These are phyloP conservation scores for Eulemur rufifrons DNA, from an alignment of 2,113 vertebrate genomes.

Conservation along the genomic window DNA sequence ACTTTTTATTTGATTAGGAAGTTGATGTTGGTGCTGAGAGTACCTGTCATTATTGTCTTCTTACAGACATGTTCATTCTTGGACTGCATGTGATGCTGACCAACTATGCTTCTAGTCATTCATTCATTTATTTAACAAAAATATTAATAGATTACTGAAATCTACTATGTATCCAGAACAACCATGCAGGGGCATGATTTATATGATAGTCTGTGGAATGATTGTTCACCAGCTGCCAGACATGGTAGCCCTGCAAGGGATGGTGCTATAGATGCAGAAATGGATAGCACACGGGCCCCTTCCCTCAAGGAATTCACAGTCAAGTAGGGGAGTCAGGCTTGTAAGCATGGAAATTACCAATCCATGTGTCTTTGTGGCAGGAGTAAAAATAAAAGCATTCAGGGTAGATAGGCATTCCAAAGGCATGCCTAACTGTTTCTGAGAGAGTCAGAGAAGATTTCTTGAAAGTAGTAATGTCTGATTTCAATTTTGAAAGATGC, in stretches of 20 bases:
- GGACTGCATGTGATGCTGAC: too few species aligned
- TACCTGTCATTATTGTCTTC: neutral
- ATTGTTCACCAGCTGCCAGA: neutral
- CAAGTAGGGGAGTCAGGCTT: neutral
- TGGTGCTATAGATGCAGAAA: neutral
- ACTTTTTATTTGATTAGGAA: neutral
- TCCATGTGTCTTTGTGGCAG: neutral
- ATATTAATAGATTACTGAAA: neutral
- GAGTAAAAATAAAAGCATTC: neutral
- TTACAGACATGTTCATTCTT: neutral
- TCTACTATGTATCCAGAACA: neutral
- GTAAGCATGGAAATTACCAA: neutral
- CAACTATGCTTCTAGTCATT: neutral
- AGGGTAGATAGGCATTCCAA: neutral
- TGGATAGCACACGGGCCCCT: neutral
- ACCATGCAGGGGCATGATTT: too few species aligned
- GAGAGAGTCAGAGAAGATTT: neutral
- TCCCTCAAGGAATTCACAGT: neutral
- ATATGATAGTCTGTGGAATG: neutral
- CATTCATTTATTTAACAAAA: neutral
- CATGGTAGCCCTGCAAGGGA: rapidly evolving
- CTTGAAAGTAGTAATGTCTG: neutral
- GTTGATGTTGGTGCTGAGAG: neutral
- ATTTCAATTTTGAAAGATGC: neutral
- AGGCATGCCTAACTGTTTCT: neutral